Base-by-base conservation (phyloP, 2,888 invertebrate genomes). In the Ephialtes manifestator region DNA sequence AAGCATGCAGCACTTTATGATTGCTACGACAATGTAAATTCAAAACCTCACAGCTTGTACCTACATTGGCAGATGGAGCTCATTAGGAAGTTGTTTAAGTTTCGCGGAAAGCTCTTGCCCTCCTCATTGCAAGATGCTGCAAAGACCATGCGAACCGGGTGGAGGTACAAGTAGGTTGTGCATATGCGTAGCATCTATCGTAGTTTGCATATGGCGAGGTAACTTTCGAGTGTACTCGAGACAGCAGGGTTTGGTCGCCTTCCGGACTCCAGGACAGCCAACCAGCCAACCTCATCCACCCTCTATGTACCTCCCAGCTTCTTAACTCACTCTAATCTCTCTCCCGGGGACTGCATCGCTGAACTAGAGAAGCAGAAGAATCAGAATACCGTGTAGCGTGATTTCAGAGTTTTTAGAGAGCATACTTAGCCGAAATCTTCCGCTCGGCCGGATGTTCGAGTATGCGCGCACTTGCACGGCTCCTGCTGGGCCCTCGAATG, bases 351-450 rank as follows among this genome's bases (percentile, higher is more conserved):
- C 83, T 83, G 10, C 3, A 83, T 67, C 76, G 76, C 72, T 20
- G 53, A 63, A 80, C 76, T 43, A 53, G 65, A 70, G 67, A 53
- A 48, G 65, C 79, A 76, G 82, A 18, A 35, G 70, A 58, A 48
- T 51, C 39, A 48, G 76, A 46, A 83, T 72, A 51, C 55, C 63
- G 65, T 68, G 11, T n/a, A 77, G 76, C 85, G 43, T 85, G 67
- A 76, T 83, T 72, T 72, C 76, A 48, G 39, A 83, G 76, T 85
- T 83, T 85, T 85, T 83, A 76, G 80, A 85, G 83, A 83, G 83
- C 80, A 83, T 85, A 85, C 82, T 85, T 79, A 85, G 77, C 55
- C 48, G 24, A 71, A 71, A 83, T 85, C 83, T 83, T 85, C 85
- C 82, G 71, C 75, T 72, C 65, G 71, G 85, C 46, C 65, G 76